Base-by-base conservation (phyloP, 2,797 vertebrate species). In the Harpagifer antarcticus region DNA sequence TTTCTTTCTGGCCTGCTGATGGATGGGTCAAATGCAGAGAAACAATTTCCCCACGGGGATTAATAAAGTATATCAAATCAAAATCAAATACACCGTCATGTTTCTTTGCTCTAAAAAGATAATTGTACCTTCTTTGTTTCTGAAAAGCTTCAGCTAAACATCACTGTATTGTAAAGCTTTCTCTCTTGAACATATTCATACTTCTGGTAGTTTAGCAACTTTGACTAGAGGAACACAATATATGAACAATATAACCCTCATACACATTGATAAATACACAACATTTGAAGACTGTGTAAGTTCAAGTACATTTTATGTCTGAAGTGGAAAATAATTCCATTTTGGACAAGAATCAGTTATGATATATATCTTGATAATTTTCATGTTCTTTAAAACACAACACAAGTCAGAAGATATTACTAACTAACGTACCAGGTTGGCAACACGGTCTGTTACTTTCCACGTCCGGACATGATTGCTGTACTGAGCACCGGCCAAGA, bases 401-500 rank as follows among this genome's bases (percentile, higher is more conserved):
- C 13, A 37, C 7, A 33, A 27, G 43, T 27, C 27, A 27, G 27
- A 27, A 27, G 27, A 44, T 1, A 57, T 27, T 23, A 59, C 43
- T 1, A 13, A 52, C 49, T 47, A 15, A 65, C 61, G 0, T 84
- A 96, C 94, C 93, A 95, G 89, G 82, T 95, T 75, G 14, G 95
- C 95, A 17, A 86, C 82, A 1, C 74, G 76, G 76, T 95, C 88
- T 0, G 94, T 95, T n/a, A 87, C 89, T 80, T 93, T 95, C 95
- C 95, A 96, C 0, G 83, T 92, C 56, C 93, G 94, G 62, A 95
- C 9, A 1, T 92, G 31, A n/a, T 86, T 90, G 82, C 94, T 94
- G 88, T 94, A 95, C 15, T 92, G 58, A 4, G 93, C 89, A 0
- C 94, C 95, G 0, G 94, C 86, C 68, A 96, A 74, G 37, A 96